Conservation (phyloP, 2,113 vertebrate genomes). For the Psammodynastes pulverulentus region DNA sequence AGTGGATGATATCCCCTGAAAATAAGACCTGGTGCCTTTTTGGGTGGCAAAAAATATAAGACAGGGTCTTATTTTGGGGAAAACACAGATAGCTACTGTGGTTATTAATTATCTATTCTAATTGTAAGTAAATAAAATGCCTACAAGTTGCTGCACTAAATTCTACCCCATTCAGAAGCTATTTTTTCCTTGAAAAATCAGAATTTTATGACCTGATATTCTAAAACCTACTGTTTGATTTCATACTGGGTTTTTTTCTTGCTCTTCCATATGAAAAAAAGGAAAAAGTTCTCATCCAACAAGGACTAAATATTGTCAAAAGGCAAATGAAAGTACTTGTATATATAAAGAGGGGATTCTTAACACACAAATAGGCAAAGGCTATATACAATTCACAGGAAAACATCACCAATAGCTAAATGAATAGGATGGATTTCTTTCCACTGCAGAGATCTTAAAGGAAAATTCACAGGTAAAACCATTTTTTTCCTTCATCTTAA, state of each 20-base stretch:
- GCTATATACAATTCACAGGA: not conserved
- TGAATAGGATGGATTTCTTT: not conserved
- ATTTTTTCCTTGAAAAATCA: not conserved
- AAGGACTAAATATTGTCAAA: not conserved
- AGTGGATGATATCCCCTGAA: no score
- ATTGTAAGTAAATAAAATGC: not conserved
- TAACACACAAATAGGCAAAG: not conserved
- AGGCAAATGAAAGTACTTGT: not conserved
- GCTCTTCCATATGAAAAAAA: not conserved
- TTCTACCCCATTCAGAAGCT: not conserved
- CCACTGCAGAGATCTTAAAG: not conserved
- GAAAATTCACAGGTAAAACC: slow-evolving; percentile 34
- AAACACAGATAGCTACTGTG: not conserved
- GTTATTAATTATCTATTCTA: not conserved
- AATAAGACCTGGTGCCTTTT: no score
- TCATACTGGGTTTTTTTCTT: not conserved
- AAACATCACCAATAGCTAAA: not conserved
- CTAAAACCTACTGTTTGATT: not conserved
- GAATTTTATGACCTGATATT: no score
- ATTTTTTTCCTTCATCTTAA: not conserved
- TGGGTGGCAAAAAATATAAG: no score
- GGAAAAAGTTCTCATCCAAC: not conserved
- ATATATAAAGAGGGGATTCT: not conserved
- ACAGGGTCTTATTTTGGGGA: no score
- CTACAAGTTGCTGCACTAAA: not conserved